Base-by-base conservation (phyloP, 2,888 invertebrate species). In the Acanthosepion pharaonis region DNA sequence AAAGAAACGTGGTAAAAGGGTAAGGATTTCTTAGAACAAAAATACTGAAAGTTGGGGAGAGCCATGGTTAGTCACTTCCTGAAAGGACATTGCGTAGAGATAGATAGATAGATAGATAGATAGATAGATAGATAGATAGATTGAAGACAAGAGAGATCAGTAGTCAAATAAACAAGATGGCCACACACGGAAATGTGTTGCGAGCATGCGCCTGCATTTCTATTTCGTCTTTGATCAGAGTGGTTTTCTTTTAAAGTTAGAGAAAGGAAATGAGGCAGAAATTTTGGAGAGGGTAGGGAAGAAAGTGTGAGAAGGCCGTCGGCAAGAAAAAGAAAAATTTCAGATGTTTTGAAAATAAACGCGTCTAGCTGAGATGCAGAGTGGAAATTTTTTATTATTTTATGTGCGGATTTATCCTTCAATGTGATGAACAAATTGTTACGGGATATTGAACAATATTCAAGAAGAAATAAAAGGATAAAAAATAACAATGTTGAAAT, bases 181-280 rank as follows among this genome's bases (percentile, higher is more conserved):
- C n/a, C 78, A n/a, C 78, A 1, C 15, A 78, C 78, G 23, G n/a
- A 78, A 78, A 78, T 78, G 78, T 78, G 15, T 78, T 78, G 15
- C 9, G n/a, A 33, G 78, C 78, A 78, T 78, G 78, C n/a, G n/a
- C 78, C n/a, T 20, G 78, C 11, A 78, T 5, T 78, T 78, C 33
- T 18, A 6, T n/a, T 78, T 78, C n/a, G 15, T n/a, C 78, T 78
- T 78, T 78, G 78, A 78, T n/a, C 78, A n/a, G 18, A 78, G n/a
- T 78, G 15, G n/a, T 78, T 78, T 78, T 78, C 78, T 78, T 78
- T 78, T n/a, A 78, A 78, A 78, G 78, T 18, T 11, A 11, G n/a
- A 78, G 78, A 78, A 78, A 78, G 78, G 78, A 78, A 78, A 78
- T 78, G n/a, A n/a, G n/a, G 78, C n/a, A 78, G n/a, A 78, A 78